Evolutionary conservation across 1,140 invertebrate species (phyloP), one percentile per base, ranked within the genome.

Genomic region (Drosophila takahashii): DNA sequence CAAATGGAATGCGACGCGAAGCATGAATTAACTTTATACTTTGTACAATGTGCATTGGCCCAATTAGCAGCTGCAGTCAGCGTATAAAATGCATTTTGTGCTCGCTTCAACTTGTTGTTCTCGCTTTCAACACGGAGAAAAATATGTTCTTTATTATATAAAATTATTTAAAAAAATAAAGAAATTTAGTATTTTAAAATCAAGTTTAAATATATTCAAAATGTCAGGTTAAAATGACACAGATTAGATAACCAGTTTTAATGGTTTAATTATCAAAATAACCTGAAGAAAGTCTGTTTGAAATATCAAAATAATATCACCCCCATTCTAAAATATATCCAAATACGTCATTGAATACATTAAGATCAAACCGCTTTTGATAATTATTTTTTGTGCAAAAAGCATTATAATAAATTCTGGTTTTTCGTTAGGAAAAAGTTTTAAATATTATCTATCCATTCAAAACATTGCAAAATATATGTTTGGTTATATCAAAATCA

Each of bases 51-150:
- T 74, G 67, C 69, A 81, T 78, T 85, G 81, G 81, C 81, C 77
- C 76, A 81, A 85, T 86, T 86, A 86, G 59, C 67, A 41, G 53
- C 57, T 66, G 64, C 72, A 84, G 61, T 34, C 65, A 58, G 56
- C 50, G 59, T 67, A 58, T 75, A 59, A 77, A 62, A 75, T 67
- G 73, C 48, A 53, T 39, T 70, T 69, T 70, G n/a, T 47, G 39
- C 27, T 69, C 48, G 48, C 47, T 57, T 32, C 51, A 48, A 47
- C 42, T 37, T 16, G 60, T 44, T 60, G 60, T 44, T 69, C 37
- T 67, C 32, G 34, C 32, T 36, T 37, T 44, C 15, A 26, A 18
- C 64, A 67, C 45, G 5, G 29, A 4, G 11, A 62, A 16, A 64
- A 61, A 18, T 10, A 4, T 5, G 9, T 11, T 18, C n/a, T 15